phyloP scores from a whole-genome alignment of 2,113 vertebrate species.

The Oryzias curvinotus region DNA sequence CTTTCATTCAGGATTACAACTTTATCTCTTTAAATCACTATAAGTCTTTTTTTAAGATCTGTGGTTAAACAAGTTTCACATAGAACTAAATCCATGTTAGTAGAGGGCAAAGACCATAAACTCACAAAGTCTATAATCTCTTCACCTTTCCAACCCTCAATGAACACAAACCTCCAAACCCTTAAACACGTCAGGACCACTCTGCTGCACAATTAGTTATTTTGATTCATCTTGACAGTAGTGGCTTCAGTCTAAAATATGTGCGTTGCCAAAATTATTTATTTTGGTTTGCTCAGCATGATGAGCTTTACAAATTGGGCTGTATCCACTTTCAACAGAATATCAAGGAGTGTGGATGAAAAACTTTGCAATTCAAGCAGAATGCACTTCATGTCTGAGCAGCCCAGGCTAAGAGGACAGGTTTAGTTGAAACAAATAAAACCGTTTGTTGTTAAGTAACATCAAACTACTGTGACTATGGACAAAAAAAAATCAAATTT shows the following conservation, averaged over 20 bases:
- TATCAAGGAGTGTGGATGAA: slow-evolving; percentile 54
- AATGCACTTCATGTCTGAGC: slow-evolving; percentile 27
- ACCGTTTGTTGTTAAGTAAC: slow-evolving; percentile 18
- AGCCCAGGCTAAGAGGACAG: slow-evolving; percentile 35
- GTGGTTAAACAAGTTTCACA: not conserved
- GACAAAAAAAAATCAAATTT: slow-evolving; percentile 18
- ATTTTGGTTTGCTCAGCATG: slow-evolving; percentile 51
- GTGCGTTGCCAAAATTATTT: slow-evolving; percentile 49
- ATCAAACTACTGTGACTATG: slow-evolving; percentile 12
- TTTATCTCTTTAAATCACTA: not conserved
- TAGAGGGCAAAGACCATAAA: too few relatives aligned
- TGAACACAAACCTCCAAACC: slow-evolving; percentile 44
- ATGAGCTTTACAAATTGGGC: slow-evolving; percentile 57
- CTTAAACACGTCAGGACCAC: slow-evolving; percentile 35
- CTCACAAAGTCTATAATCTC: too few relatives aligned
- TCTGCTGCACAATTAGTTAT: slow-evolving; percentile 39
- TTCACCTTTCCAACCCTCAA: slow-evolving; percentile 19
- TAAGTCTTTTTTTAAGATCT: not conserved
- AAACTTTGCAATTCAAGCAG: slow-evolving; percentile 47
- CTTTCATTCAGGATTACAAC: too few relatives aligned
- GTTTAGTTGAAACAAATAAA: slow-evolving; percentile 27
- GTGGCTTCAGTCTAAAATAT: slow-evolving; percentile 34
- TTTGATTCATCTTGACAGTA: slow-evolving; percentile 60
- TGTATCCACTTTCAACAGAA: slow-evolving; percentile 56
- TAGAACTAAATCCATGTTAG: not conserved